Percentiles rank a stretch among this genome's conserved stretches.
phyloP scores from a whole-genome alignment of 2,888 invertebrate species.

The Tortricodes alternella region DNA sequence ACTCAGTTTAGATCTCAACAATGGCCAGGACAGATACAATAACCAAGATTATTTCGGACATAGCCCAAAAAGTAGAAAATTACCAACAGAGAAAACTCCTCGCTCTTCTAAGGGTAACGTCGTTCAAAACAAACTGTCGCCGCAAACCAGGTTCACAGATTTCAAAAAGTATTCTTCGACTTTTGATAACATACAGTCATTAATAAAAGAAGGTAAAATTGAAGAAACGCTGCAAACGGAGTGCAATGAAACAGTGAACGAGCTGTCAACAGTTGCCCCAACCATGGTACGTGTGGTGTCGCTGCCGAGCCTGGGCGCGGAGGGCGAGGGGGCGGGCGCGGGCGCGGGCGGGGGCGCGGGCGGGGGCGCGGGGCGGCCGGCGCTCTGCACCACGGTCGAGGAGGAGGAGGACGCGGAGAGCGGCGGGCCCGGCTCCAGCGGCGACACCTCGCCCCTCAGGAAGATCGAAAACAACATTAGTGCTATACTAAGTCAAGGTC shows the following conservation, averaged over 20 bases:
- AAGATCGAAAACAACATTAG: slow-evolving; percentile 89
- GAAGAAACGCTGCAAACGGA: slow-evolving; percentile 78
- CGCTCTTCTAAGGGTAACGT: slow-evolving; percentile 55
- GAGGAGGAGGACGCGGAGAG: slow-evolving; percentile 84
- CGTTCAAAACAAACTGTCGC: slow-evolving; percentile 74
- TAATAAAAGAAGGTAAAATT: slow-evolving; percentile 87
- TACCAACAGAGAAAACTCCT: slow-evolving; percentile 58
- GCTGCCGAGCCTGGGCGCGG: slow-evolving; percentile 84
- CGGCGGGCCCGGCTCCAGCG: slow-evolving; percentile 83
- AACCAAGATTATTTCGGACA: slow-evolving; percentile 73
- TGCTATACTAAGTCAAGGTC: slow-evolving; percentile 84
- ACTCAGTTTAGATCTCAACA: slow-evolving; percentile 84
- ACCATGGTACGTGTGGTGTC: slow-evolving; percentile 87
- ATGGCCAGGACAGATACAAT: slow-evolving; percentile 73
- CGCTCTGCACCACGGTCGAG: slow-evolving; percentile 87
- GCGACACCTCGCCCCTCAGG: slow-evolving; percentile 85
- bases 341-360: slow-evolving; percentile 82
- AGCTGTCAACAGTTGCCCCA: slow-evolving; percentile 84
- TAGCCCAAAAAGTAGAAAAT: slow-evolving; percentile 76
- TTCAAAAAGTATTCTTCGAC: slow-evolving; percentile 89
- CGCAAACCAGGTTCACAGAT: slow-evolving; percentile 83
- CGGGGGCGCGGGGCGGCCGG: slow-evolving; percentile 85
- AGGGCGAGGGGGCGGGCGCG: slow-evolving; percentile 65
- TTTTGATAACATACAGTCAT: slow-evolving; percentile 89
- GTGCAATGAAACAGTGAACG: slow-evolving; percentile 83